Conservation (phyloP, 2,113 vertebrate genomes). For the Carettochelys insculpta region DNA sequence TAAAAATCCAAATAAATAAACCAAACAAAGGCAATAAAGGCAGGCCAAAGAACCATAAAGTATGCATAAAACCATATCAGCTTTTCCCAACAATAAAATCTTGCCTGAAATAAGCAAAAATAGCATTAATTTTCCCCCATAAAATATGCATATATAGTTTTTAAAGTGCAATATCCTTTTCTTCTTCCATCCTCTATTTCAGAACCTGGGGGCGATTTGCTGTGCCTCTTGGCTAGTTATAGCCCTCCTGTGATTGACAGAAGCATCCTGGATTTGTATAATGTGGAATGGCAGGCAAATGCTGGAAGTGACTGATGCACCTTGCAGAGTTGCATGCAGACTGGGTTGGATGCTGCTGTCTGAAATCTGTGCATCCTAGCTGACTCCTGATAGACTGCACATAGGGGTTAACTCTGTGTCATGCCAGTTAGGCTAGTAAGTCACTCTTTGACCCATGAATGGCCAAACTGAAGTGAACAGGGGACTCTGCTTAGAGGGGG, state of each 20-base stretch:
- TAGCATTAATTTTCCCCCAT: not conserved
- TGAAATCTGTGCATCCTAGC: not conserved
- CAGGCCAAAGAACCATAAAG: not conserved
- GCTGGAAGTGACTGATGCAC: not conserved
- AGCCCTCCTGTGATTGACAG: not conserved
- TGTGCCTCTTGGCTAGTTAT: not conserved
- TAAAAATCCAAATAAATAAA: not conserved
- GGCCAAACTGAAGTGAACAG: not conserved
- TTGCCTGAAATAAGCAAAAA: not conserved
- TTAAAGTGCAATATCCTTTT: not conserved
- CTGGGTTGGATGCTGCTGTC: not conserved
- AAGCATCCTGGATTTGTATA: rapidly evolving
- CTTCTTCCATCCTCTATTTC: not conserved
- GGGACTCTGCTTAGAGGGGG: not conserved
- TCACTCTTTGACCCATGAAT: not conserved
- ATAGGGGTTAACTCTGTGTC: not conserved
- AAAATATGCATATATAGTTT: not conserved
- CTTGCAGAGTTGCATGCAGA: not conserved
- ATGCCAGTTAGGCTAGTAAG: not conserved
- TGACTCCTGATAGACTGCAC: too few species aligned
- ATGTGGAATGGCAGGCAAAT: not conserved
- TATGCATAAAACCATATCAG: not conserved
- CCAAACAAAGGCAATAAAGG: not conserved
- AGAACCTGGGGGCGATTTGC: not conserved
- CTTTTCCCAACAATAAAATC: not conserved